These are phyloP conservation scores for Lordiphosa clarofinis DNA, from an alignment of 1,140 invertebrate genomes.

Conservation along the genomic window DNA sequence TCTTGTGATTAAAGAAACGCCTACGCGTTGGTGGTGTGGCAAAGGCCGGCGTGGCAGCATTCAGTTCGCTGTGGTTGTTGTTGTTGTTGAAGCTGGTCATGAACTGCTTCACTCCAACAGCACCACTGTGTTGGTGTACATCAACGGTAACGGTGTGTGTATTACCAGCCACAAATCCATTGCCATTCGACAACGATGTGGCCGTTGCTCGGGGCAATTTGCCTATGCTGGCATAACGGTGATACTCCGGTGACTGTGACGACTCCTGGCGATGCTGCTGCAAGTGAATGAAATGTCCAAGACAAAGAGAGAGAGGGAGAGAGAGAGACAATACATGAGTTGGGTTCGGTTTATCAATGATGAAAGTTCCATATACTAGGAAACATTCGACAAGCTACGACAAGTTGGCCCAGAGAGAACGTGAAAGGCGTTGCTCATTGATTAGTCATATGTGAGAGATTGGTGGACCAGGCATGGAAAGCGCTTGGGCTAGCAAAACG, in stretches of 20 bases:
- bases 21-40: conserved; percentile 89
- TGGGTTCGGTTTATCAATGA: conserved; percentile 57
- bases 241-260: conserved; percentile 70
- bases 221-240: conserved; percentile 78
- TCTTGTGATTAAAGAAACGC: conserved; percentile 89
- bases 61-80: conserved; percentile 58
- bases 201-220: conserved; percentile 62
- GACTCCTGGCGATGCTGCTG: conserved; percentile 78
- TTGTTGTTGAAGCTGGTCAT: conserved; percentile 62
- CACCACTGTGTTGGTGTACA: conserved; percentile 54
- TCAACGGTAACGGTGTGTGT: conserved; percentile 72
- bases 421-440: conserved; percentile 62
- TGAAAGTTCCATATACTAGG: conserved; percentile 52
- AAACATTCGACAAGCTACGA: conserved; percentile 19
- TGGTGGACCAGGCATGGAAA: conserved; percentile 16
- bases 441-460: conserved; percentile 55
- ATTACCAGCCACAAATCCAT: conserved; percentile 30
- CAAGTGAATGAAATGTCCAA: conserved; percentile 32
- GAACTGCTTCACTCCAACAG: conserved; percentile 53
- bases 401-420: conserved; percentile 14
- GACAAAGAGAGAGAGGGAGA: not conserved
- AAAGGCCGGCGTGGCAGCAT: conserved; percentile 80
- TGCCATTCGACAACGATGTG: conserved; percentile 32
- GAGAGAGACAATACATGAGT: conserved; percentile 24
- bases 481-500: not conserved